These are phyloP conservation scores for Pycnomerus fuliginosus DNA, from an alignment of 2,888 invertebrate genomes.

Conservation along the genomic window DNA sequence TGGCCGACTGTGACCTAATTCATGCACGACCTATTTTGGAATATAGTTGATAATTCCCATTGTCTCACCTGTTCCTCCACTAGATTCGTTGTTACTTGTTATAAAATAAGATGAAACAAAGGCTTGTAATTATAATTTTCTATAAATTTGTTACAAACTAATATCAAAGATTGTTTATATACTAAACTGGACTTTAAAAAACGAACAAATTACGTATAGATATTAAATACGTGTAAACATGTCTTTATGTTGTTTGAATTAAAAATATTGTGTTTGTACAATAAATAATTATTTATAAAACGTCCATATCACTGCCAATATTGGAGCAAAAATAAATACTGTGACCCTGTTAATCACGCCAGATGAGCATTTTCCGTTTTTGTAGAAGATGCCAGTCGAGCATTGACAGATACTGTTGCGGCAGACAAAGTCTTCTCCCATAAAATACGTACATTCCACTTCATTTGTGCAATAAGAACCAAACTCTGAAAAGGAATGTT, in stretches of 20 bases:
- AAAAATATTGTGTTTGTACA: conserved; percentile 22
- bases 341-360: background rate
- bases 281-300: conserved; percentile 22
- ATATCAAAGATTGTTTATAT: conserved; percentile 29
- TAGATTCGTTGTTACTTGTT: conserved; percentile 18
- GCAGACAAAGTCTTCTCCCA: conserved; percentile 32
- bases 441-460: conserved; percentile 29
- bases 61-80: conserved; percentile 14
- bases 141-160: conserved; percentile 11
- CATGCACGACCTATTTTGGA: too few relatives aligned
- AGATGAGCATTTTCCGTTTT: conserved; percentile 23
- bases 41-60: conserved; percentile 11
- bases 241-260: conserved; percentile 26
- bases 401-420: conserved; percentile 37
- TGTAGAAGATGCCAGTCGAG: conserved; percentile 24
- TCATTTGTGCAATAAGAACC: conserved; percentile 32
- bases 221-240: conserved; percentile 27
- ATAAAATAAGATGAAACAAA: conserved; percentile 9
- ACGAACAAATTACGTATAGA: conserved; percentile 21
- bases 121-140: conserved; percentile 21
- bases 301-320: conserved; percentile 9
- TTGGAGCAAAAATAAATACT: conserved; percentile 3
- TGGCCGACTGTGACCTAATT: too few relatives aligned
- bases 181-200: conserved; percentile 26
- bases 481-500: conserved; percentile 27